Evolutionary conservation across 1,140 invertebrate genomes (phyloP), one percentile per base, ranked within the genome.

Genomic region (Drosophila kurseongensis): DNA sequence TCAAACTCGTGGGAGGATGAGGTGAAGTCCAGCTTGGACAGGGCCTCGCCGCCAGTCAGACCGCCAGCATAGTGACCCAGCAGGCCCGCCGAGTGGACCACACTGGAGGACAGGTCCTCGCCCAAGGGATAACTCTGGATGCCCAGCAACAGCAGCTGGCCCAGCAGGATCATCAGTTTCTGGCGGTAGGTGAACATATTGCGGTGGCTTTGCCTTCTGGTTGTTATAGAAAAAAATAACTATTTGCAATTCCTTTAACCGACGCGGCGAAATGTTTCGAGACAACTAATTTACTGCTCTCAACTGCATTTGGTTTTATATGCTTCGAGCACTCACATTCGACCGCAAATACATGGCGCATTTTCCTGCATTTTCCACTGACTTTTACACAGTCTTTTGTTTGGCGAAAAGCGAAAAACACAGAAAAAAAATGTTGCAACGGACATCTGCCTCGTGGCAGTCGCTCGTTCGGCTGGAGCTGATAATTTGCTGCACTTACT

Each of bases 401-500:
- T 83, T 84, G 66, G 79, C 61, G 32, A 52, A 65, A 68, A 29
- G 14, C 36, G 12, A 56, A 44, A 63, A 35, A 32, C 29, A 32
- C 5, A 18, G 12, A 13, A 8, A 58, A 44, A 40, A 61, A 35
- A 81, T 86, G 83, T 86, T 86, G 82, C 78, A 86, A 86, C 77
- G 81, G 73, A 85, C 78, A 85, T 90, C 80, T 89, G 80, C 85
- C 76, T 40, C 14, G 35, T 58, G 45, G 45, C 47, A 23, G 23
- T 23, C 38, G 68, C 41, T 40, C 59, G 36, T 57, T 56, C 58
- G 44, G 52, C 71, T 81, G 58, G 61, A 78, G 82, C 81, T 86
- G 82, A 82, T 85, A 81, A 85, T 86, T 85, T 86, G 76, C 74
- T 81, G 82, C 81, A 86, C 68, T 86, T 85, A 81, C 75, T 78